Evolutionary conservation across 53 echinoderm and acorn worm species (phyloP).

Genomic region (Glandiceps talaboti): DNA sequence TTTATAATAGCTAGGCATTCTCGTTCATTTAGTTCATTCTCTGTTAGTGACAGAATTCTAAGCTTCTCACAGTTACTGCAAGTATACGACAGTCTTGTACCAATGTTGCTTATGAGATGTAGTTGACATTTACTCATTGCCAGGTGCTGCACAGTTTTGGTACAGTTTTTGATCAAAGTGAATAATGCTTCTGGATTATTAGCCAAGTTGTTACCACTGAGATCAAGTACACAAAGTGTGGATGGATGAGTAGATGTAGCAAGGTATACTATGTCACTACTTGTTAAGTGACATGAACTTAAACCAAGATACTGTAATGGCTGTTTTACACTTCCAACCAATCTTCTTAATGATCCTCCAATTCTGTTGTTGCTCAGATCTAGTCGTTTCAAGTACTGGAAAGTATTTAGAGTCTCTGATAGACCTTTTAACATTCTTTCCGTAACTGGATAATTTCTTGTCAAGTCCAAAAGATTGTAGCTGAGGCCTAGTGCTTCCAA

Average conservation of each 20-base stretch:
- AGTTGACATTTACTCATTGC: slow-evolving; percentile 9
- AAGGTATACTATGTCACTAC: slow-evolving; percentile 23
- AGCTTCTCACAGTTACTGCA: slow-evolving; percentile 5
- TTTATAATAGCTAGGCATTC: slow-evolving; percentile 8
- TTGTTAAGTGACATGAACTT: slow-evolving; percentile 12
- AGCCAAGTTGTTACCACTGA: slow-evolving; percentile 22
- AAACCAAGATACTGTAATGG: slow-evolving; percentile 15
- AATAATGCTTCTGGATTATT: slow-evolving; percentile 7
- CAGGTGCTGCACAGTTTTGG: slow-evolving; percentile 13
- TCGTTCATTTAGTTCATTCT: slow-evolving; percentile 8
- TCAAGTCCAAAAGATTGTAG: slow-evolving; percentile 21
- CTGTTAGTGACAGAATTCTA: slow-evolving; percentile 12
- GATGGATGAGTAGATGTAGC: slow-evolving; percentile 15
- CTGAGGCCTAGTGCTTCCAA: slow-evolving; percentile 14
- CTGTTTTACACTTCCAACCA: slow-evolving; percentile 12
- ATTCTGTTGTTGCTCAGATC: slow-evolving; percentile 17
- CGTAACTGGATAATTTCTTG: background rate
- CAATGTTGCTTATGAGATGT: background rate
- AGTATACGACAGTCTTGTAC: background rate
- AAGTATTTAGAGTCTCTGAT: slow-evolving; percentile 12
- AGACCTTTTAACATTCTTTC: background rate
- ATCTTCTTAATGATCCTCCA: slow-evolving; percentile 13
- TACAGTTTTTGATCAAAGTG: slow-evolving; percentile 12
- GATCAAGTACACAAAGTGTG: slow-evolving; percentile 16
- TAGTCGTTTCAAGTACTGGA: slow-evolving; percentile 16